phyloP scores from a whole-genome alignment of 1,140 invertebrate species.

The Microplitis demolitor region DNA sequence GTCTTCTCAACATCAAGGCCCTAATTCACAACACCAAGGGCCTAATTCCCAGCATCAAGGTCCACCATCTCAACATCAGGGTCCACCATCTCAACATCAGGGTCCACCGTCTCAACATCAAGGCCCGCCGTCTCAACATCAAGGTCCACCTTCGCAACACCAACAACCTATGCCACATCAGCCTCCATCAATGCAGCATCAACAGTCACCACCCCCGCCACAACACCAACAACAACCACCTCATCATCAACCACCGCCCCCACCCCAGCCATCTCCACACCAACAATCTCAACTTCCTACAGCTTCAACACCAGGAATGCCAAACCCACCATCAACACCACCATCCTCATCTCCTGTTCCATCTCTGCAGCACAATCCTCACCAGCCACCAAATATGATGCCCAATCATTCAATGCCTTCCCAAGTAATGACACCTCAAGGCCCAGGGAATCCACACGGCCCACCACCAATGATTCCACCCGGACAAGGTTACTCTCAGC shows the following conservation, averaged over 20 bases:
- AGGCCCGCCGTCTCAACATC: conserved; percentile 26
- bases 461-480: conserved; percentile 61
- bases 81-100: conserved; percentile 23
- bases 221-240: conserved; percentile 13
- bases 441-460: conserved; percentile 45
- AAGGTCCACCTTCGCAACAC: conserved; percentile 16
- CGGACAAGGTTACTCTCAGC: conserved; percentile 59
- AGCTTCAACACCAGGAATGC: conserved; percentile 36
- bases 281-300: conserved; percentile 30
- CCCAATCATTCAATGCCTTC: conserved; percentile 53
- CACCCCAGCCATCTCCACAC: conserved; percentile 24
- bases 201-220: conserved; percentile 26
- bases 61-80: conserved; percentile 29
- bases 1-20: conserved; percentile 15
- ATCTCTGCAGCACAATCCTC: conserved; percentile 47
- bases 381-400: conserved; percentile 46
- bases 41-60: not conserved
- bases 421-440: conserved; percentile 48
- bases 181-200: conserved; percentile 29
- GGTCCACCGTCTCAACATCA: conserved; percentile 36
- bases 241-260: conserved; percentile 9
- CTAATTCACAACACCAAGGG: not conserved
- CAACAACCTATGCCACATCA: conserved; percentile 26
- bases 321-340: conserved; percentile 41
- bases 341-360: conserved; percentile 39